phyloP scores from a whole-genome alignment of 2,797 vertebrate genomes.

The Poecilia gillii region DNA sequence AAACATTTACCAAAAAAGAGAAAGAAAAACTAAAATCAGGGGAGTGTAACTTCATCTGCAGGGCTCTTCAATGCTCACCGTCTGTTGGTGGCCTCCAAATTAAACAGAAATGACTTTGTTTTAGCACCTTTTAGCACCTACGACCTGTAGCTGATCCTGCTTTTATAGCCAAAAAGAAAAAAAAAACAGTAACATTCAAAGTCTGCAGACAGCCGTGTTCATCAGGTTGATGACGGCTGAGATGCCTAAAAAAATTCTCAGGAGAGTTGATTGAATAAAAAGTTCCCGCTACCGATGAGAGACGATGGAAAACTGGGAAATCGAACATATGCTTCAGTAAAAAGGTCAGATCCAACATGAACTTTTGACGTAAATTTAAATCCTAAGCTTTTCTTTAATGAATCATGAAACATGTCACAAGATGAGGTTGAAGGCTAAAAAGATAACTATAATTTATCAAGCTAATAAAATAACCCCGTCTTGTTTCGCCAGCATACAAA shows the following conservation, averaged over 20 bases:
- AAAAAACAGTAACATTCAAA: conserved; percentile 37
- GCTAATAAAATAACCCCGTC: background rate
- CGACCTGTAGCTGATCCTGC: conserved; percentile 32
- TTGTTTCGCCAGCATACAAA: background rate
- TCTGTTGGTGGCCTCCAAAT: conserved; percentile 35
- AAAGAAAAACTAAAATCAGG: conserved; percentile 41
- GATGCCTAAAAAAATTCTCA: background rate
- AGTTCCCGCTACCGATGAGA: background rate
- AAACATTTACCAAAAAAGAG: conserved; percentile 44
- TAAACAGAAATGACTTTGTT: conserved; percentile 42
- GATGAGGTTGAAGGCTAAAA: background rate
- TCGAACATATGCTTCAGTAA: background rate
- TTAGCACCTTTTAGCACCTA: conserved; percentile 18
- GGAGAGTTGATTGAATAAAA: conserved; percentile 1
- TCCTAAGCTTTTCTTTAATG: background rate
- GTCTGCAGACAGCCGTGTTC: conserved; percentile 23
- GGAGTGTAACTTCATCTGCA: conserved; percentile 50
- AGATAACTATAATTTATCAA: background rate
- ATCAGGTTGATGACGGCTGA: conserved; percentile 25
- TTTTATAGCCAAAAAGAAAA: conserved; percentile 9
- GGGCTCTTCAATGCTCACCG: conserved; percentile 12
- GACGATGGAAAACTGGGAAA: conserved; percentile 15
- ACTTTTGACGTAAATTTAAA: background rate
- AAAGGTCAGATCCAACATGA: background rate
- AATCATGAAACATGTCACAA: background rate